Evolutionary conservation across 53 echinoderm and acorn worm species (phyloP), one percentile per base, ranked within the genome.

Genomic region (Astropecten irregularis): DNA sequence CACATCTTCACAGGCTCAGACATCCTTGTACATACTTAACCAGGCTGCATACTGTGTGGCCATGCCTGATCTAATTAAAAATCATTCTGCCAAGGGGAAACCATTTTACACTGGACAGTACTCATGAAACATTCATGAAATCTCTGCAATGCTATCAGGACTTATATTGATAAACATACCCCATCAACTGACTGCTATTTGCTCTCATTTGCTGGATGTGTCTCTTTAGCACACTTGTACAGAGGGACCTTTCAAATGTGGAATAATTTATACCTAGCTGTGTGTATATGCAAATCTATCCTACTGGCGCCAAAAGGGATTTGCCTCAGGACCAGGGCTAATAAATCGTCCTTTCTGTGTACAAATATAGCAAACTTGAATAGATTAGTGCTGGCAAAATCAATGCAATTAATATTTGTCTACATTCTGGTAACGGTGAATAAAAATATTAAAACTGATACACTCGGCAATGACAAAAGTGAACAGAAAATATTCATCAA

Each of bases 281-380:
- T 74, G 57, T 74, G 40, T 74, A 74, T 74, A 74, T 39, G 57
- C 74, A 57, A 57, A 35, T 53, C 22, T 56, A 74, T 74, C 42
- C 39, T 5, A 19, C 39, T 74, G 74, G 74, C 74, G 74, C 74
- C 74, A 74, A 51, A 37, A 51, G 56, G 50, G n/a, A 50, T 27
- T 38, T 32, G 55, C 29, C 36, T 20, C 40, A 57, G 23, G 56
- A 56, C 32, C 57, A 38, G 27, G 74, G 13, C 38, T 74, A 74
- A 74, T 74, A 74, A 74, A 74, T 74, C 25, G 38, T 56, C 39
- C 55, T 38, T 57, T 55, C 74, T 74, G 74, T 74, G 74, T 38
- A 74, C 74, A 74, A 74, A 74, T 57, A 74, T 21, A 31, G 26
- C 64, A 35, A 15, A 64, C 23, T 8, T 4, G 55, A 74, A 35